Evolutionary conservation across 2,888 invertebrate genomes (phyloP), one percentile per base, ranked within the genome.

Genomic region (Thereva nobilitata): DNA sequence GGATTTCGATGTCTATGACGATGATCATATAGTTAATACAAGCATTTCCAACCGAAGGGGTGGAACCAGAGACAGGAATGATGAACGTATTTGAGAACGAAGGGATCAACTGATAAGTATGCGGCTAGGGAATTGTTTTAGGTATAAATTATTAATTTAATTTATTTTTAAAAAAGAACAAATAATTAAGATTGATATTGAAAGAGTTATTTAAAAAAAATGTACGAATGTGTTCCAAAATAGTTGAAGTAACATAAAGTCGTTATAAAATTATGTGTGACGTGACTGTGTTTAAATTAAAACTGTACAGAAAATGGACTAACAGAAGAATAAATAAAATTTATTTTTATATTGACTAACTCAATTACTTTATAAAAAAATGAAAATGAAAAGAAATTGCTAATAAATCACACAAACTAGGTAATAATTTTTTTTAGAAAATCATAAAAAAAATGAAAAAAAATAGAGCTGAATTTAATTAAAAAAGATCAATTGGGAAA

Each of bases 1-100:
- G 70, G 80, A 80, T 72, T 79, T 80, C 59, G 80, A 80, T 72
- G 75, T 79, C 68, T 80, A 80, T 67, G 80, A 79, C 65, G 80
- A 80, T 72, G 80, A 80, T 68, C 79, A 78, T 63, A 80, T 80
- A 72, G 79, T 80, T 6, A 80, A 80, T n/a, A 77, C 79, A 44
- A 79, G 49, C 40, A 38, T 56, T 12, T 37, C 65, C 5, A 49
- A 54, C 1, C 54, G 41, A 49, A 54, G 40, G 23, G 55, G 34
- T 23, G 45, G 38, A 5, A 9, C 47, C 37, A 54, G 64, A 10
- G 54, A 64, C 45, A 38, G 37, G 23, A 45, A 50, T n/a, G 35
- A 35, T n/a, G 61, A 61, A 41, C 50, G 61, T 82, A 74, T 82
- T 80, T 73, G 83, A 81, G 71, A 80, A 80, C 70, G 76, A 75